Evolutionary conservation across 1,140 invertebrate species (phyloP), one percentile per base, ranked within the genome.

Genomic region (Euschistus heros): DNA sequence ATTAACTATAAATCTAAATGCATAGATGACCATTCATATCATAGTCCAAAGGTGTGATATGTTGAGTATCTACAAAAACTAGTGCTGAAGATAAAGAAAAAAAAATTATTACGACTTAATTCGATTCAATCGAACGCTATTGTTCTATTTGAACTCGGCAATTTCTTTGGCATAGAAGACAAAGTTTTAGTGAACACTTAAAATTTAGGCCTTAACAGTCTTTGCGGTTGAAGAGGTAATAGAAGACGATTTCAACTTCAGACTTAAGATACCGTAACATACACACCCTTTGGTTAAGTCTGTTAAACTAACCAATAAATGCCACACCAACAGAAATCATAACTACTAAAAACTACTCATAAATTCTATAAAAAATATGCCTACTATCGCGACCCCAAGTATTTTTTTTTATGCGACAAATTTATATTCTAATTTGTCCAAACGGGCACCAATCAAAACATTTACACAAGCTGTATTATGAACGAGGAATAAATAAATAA

Each of bases 261-360:
- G 52, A n/a, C 15, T 4, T 47, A 47, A 55, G 52, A 55, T 55
- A 55, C 52, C 46, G 20, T 22, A 55, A 55, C 22, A 55, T 24
- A 4, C 52, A 55, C 52, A 55, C 52, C 52, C 52, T 55, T 55
- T 24, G 22, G 22, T 22, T n/a, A n/a, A 47, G 46, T 15, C 22
- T 18, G n/a, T 22, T 55, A 14, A 55, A 55, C 52, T 55, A 55
- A 22, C 22, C 52, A 55, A 24, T 55, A 55, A 55, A 55, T 55
- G 52, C 52, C 52, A 55, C 52, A 55, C 52, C 52, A 55, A 55
- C n/a, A 55, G 13, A 55, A 55, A 55, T 47, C 46, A 47, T 47
- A 47, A 47, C 46, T 47, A 47, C 46, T 47, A 47, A 47, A 47
- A 47, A 20, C 18, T 47, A n/a, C 15, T 47, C 18, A 47, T n/a